Percentiles rank a stretch among this genome's conserved stretches.
phyloP scores from a whole-genome alignment of 2,888 invertebrate genomes.

The Synergus japonicus region DNA sequence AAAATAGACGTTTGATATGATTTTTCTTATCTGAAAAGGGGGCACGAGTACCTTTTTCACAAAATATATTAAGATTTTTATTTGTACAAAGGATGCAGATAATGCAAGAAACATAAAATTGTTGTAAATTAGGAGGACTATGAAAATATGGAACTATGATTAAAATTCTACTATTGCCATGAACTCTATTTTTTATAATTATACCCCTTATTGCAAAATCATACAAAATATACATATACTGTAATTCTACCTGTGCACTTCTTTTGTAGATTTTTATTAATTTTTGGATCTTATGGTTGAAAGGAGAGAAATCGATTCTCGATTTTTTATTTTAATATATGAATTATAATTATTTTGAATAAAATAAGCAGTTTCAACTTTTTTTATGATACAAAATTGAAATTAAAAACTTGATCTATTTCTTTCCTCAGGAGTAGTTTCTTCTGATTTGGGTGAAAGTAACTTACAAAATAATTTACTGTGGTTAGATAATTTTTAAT shows the following conservation, averaged over 20 bases:
- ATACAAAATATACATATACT: background rate
- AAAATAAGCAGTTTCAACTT: background rate
- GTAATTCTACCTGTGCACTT: background rate
- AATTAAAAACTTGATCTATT: conserved; percentile 2
- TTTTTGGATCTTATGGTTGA: background rate
- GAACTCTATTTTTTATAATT: too few species aligned
- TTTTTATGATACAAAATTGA: background rate
- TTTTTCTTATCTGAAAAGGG: background rate
- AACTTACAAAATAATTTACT: background rate
- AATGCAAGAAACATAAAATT: too few species aligned
- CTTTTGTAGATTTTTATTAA: conserved; percentile 2
- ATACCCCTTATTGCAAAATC: too few species aligned
- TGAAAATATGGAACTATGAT: too few species aligned
- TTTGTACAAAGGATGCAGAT: too few species aligned
- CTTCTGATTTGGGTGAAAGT: conserved; percentile 31
- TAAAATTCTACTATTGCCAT: too few species aligned
- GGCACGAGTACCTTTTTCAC: background rate
- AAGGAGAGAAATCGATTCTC: conserved; percentile 30
- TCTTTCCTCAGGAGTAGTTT: conserved; percentile 23
- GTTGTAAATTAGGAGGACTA: too few species aligned
- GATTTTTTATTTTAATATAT: background rate
- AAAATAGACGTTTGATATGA: background rate
- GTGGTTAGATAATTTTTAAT: background rate
- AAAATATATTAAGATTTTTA: background rate
- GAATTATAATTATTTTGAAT: too few species aligned